Conservation (phyloP, 2,113 vertebrate species). For the Platysteira castanea region DNA sequence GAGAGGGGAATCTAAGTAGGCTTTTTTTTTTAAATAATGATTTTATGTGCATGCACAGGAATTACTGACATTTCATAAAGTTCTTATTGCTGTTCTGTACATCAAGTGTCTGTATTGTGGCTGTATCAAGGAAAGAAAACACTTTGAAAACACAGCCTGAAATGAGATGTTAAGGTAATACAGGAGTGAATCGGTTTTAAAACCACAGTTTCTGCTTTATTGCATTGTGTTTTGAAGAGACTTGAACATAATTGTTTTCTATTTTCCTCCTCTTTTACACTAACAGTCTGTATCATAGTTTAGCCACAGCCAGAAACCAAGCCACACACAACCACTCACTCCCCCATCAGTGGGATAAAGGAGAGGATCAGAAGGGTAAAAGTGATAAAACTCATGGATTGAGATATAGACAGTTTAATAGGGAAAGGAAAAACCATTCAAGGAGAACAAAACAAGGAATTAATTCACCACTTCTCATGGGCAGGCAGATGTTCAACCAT, state of each 20-base stretch:
- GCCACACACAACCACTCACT: background rate
- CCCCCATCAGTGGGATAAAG: background rate
- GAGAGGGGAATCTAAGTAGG: background rate
- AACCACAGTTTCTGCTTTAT: slow-evolving; percentile 5
- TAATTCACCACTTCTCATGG: background rate
- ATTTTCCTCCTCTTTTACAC: background rate
- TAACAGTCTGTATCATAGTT: background rate
- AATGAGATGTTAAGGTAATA: background rate
- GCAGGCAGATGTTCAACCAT: background rate
- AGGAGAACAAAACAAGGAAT: background rate
- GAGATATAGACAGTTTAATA: background rate
- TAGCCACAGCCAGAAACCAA: background rate
- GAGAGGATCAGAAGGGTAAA: background rate
- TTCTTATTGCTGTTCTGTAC: slow-evolving; percentile 15
- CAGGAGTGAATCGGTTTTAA: background rate
- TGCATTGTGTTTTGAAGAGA: background rate
- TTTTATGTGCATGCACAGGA: background rate
- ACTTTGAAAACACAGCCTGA: background rate
- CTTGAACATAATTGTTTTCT: background rate
- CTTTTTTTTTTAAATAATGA: slow-evolving; percentile 18
- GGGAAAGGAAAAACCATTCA: background rate
- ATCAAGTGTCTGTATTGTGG: background rate
- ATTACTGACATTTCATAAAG: slow-evolving; percentile 65
- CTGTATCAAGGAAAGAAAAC: background rate
- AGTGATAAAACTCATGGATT: background rate